phyloP scores from a whole-genome alignment of 1,140 invertebrate genomes.

The Ganaspis sp. region DNA sequence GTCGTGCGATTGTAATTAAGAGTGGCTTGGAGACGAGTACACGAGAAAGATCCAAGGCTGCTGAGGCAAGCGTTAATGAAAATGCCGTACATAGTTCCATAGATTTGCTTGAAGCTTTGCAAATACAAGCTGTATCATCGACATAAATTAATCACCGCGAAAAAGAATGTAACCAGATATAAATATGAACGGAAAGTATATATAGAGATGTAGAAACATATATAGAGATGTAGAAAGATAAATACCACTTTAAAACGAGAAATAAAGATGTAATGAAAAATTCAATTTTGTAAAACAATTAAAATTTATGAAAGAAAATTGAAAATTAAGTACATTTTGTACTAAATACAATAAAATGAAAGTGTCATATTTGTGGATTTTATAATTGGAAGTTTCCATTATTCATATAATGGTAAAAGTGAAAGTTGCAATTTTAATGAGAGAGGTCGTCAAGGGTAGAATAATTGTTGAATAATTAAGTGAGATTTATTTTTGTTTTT shows the following conservation, averaged over 20 bases:
- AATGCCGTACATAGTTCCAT: constrained; percentile 40
- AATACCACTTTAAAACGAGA: too few species aligned
- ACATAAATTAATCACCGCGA: constrained; percentile 15
- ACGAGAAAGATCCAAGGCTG: constrained; percentile 51
- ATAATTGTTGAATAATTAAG: constrained; percentile 7
- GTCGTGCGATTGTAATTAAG: constrained; percentile 59
- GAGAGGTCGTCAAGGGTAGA: neutral
- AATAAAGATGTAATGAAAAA: too few species aligned
- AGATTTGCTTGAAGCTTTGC: neutral
- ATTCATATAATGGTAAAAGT: neutral
- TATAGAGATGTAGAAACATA: too few species aligned
- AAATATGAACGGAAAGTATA: too few species aligned
- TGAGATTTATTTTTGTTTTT: neutral
- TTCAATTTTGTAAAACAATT: too few species aligned
- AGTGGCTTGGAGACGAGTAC: constrained; percentile 40
- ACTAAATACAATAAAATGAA: too few species aligned
- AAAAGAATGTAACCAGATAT: neutral
- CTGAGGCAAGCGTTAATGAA: constrained; percentile 45
- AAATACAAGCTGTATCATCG: neutral
- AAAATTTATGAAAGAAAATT: too few species aligned
- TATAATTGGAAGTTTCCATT: neutral
- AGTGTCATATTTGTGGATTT: too few species aligned
- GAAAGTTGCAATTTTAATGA: neutral
- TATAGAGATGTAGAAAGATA: too few species aligned
- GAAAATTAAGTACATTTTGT: too few species aligned